Evolutionary conservation across 1,140 invertebrate species (phyloP).

Genomic region (Euglossa dilemma): DNA sequence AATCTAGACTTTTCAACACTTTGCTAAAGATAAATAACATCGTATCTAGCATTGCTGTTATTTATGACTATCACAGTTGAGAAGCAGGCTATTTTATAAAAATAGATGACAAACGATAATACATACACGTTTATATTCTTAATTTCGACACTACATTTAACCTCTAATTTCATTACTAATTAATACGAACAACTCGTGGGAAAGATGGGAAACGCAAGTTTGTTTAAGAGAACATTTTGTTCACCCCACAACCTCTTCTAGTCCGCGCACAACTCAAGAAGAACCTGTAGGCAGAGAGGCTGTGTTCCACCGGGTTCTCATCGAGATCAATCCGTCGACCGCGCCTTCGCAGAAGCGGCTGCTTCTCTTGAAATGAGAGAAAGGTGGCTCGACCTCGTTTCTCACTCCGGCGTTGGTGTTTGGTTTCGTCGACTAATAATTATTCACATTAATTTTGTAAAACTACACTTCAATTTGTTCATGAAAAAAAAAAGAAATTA

Average conservation of each 20-base stretch:
- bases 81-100: too few relatives aligned
- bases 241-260: background rate
- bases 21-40: too few relatives aligned
- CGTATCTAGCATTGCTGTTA: too few relatives aligned
- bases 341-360: slow-evolving; percentile 28
- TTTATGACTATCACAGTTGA: too few relatives aligned
- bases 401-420: background rate
- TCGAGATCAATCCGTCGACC: slow-evolving; percentile 21
- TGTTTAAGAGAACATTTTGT: too few relatives aligned
- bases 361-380: slow-evolving; percentile 40
- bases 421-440: slow-evolving; percentile 5
- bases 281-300: background rate
- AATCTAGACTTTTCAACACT: too few relatives aligned
- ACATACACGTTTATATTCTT: background rate
- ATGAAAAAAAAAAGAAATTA: too few relatives aligned
- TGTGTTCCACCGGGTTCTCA: background rate
- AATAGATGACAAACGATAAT: background rate
- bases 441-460: background rate
- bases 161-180: background rate
- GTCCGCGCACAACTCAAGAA: background rate
- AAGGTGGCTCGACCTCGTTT: slow-evolving; percentile 48
- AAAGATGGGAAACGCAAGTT: too few relatives aligned
- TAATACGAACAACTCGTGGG: background rate
- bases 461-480: background rate
- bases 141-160: too few relatives aligned